Conservation (phyloP, 2,113 vertebrate species). For the Barnardius zonarius region DNA sequence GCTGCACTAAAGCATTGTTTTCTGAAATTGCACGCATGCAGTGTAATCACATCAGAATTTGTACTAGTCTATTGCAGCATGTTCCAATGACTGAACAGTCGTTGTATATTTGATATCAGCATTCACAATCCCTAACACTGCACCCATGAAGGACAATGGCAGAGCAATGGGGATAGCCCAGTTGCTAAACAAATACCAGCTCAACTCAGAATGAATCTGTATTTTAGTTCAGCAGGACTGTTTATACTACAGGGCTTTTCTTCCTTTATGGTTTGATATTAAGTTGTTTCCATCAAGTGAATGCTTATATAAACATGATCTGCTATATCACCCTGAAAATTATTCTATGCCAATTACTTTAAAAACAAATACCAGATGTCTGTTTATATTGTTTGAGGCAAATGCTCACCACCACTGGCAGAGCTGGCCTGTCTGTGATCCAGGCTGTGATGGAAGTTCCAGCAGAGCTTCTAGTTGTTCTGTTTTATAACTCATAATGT, state of each 20-base stretch:
- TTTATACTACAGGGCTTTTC: constrained; percentile 52
- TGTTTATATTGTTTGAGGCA: constrained; percentile 55
- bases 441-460: not conserved
- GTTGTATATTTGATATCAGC: not conserved
- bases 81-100: not conserved
- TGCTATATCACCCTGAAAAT: constrained; percentile 60
- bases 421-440: not conserved
- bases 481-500: not conserved
- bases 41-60: not conserved
- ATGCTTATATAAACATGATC: constrained; percentile 59
- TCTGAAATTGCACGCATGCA: not conserved
- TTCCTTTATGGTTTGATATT: constrained; percentile 29
- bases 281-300: constrained; percentile 67
- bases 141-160: not conserved
- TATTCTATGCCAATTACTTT: constrained; percentile 49
- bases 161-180: not conserved
- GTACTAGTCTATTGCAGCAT: not conserved
- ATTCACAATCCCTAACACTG: not conserved
- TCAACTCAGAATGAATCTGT: constrained; percentile 24
- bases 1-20: not conserved
- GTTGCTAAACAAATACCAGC: constrained; percentile 43
- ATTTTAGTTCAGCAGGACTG: constrained; percentile 58
- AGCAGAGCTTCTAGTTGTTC: not conserved
- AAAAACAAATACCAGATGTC: constrained; percentile 61
- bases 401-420: not conserved